phyloP scores from a whole-genome alignment of 1,140 invertebrate species.

The Calephelis nemesis region DNA sequence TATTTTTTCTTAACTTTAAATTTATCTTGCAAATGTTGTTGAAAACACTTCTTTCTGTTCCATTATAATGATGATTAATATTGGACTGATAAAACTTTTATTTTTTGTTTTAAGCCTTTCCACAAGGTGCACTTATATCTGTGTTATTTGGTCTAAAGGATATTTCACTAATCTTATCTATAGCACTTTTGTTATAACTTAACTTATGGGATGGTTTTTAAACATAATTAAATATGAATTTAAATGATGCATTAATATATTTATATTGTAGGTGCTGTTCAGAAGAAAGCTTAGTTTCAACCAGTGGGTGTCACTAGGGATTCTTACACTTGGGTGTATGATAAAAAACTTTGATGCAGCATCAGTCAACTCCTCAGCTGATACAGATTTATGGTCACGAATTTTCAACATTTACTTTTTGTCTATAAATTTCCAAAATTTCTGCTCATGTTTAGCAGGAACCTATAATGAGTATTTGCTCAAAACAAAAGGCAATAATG shows the following conservation, averaged over 20 bases:
- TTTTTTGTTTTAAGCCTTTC: no score
- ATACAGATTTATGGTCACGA: conserved; percentile 58
- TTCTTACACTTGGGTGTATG: conserved; percentile 94
- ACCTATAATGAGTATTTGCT: conserved; percentile 98
- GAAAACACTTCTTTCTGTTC: no score
- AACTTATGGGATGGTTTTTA: no score
- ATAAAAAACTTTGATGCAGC: conserved; percentile 90
- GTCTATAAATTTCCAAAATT: conserved; percentile 90
- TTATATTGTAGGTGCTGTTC: conserved; percentile 82
- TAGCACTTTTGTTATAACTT: no score
- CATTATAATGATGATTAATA: no score
- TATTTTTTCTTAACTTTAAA: conserved; percentile 7
- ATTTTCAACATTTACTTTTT: conserved; percentile 85
- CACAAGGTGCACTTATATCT: no score
- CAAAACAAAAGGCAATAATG: conserved; percentile 89
- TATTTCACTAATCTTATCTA: no score
- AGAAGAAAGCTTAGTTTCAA: conserved; percentile 88
- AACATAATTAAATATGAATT: no score
- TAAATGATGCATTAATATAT: no score
- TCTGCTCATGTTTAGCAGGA: conserved; percentile 95
- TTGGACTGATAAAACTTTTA: no score
- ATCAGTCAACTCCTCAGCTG: conserved; percentile 49
- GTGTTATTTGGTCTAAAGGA: no score
- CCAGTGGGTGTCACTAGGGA: conserved; percentile 94
- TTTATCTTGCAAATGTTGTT: conserved; percentile 20